Evolutionary conservation across 2,888 invertebrate species (phyloP).

Genomic region (Melikaiella ostensackeni): DNA sequence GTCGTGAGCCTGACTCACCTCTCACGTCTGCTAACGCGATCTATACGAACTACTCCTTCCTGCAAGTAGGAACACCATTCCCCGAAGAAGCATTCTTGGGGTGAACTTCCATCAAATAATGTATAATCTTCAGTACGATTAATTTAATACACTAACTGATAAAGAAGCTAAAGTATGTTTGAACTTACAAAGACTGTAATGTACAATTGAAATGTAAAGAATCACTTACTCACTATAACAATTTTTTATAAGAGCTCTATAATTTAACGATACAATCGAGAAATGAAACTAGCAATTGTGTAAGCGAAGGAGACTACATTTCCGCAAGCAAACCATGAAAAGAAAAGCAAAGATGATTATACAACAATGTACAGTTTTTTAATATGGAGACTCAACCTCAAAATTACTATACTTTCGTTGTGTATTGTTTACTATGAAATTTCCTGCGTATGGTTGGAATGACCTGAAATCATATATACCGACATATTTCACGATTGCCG

Average conservation of each 20-base stretch:
- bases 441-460: conserved; percentile 23
- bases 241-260: conserved; percentile 25
- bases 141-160: not conserved
- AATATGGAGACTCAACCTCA: conserved; percentile 11
- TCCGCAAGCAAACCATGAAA: not conserved
- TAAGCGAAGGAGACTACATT: not conserved
- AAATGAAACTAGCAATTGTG: conserved; percentile 24
- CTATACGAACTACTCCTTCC: conserved; percentile 14
- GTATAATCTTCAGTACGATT: not conserved
- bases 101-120: not conserved
- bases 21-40: conserved; percentile 42
- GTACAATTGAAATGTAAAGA: not conserved
- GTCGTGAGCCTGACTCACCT: conserved; percentile 54
- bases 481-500: conserved; percentile 31
- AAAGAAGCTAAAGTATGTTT: conserved; percentile 5
- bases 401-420: conserved; percentile 36
- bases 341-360: conserved; percentile 17
- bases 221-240: not conserved
- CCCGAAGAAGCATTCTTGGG: not conserved
- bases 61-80: not conserved
- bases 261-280: conserved; percentile 5
- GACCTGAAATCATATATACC: conserved; percentile 29
- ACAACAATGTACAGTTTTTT: conserved; percentile 31
- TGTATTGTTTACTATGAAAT: conserved; percentile 22
- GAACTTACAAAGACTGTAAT: conserved; percentile 3